Evolutionary conservation across 2,888 invertebrate genomes (phyloP), one percentile per base, ranked within the genome.

Genomic region (Scaptomyza caliginosa): DNA sequence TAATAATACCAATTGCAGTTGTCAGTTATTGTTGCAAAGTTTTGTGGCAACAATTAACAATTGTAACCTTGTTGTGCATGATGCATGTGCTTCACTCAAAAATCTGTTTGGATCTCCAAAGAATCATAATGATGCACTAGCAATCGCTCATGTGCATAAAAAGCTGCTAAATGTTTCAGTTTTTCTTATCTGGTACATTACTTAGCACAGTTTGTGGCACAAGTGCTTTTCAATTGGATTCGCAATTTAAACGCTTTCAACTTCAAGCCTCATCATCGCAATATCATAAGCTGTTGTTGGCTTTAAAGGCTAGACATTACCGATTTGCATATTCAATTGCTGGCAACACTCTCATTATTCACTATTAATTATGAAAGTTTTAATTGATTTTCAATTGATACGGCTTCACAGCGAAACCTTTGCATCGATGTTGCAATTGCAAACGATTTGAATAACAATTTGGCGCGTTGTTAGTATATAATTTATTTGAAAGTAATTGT

Each of bases 31-130:
- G 34, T 16, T 16, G 34, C 34, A 32, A 32, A 13, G 32, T 13
- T 32, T 32, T 66, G 45, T 60, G 74, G 49, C 64, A 74, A 63
- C 60, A 74, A 76, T 67, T 83, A 86, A 74, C 66, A 71, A 69
- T 56, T 50, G 69, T 59, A 86, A 63, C 88, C 69, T 77, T 76
- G 82, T 86, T 83, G 83, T 76, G 74, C 88, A 88, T 66, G 67
- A 76, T 74, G 78, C 67, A 74, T 74, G 59, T 51, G 73, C 59
- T 24, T 32, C 23, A 30, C 28, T n/a, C 5, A 17, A 2, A n/a
- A 16, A 16, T n/a, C 32, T 32, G 8, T 16, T 34, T 16, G 16
- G 10, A 24, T 24, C 34, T 26, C 24, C 23, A 23, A 10, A 24
- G 62, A 45, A 64, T 56, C 38, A 56, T 54, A 56, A 59, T 39